Evolutionary conservation across 1,140 invertebrate genomes (phyloP), one percentile per base, ranked within the genome.

Genomic region (Steinernema khuongi): DNA sequence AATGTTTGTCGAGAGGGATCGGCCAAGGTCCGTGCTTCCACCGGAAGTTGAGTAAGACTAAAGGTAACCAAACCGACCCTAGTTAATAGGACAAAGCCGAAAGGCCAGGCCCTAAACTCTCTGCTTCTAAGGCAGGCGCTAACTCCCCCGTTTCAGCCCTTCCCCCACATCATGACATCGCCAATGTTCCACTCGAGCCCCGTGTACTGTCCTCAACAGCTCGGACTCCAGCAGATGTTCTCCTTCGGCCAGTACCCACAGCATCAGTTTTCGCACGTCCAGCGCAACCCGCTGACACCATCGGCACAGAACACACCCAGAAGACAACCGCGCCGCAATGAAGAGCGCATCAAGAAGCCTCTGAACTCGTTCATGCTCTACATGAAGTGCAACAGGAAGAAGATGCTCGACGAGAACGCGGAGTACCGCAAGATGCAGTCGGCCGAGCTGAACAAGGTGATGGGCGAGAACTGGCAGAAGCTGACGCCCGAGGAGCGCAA

Each of bases 321-420:
- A 2, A 33, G 31, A 60, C 50, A 60, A 22, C 11, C 7, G 11
- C 50, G 50, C 2, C 50, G 50, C 14, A 26, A 11, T 2, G 50
- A 60, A 22, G 50, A 60, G 50, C 50, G 50, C 50, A 60, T 60
- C 50, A 60, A 99, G 89, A 99, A 99, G 89, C 96, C 96, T 74
- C 89, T 99, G 67, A 99, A 99, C 88, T 96, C 97, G 81, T 99
- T 99, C 89, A 99, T 99, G 97, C 89, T 98, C 79, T 99, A 97
- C 87, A 99, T 99, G 96, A 98, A 98, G 87, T 96, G 99, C 87
- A 97, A 97, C 93, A 89, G 96, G 85, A 92, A 94, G 79, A 94
- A 96, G 88, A 94, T 99, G 60, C 93, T 98, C 67, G 93, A 94
- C 17, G 95, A 99, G 88, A 96, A 94, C 88, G 97, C 94, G 73